A percentile compares a stretch with the other conserved stretches of the same genome.
Conservation (phyloP, 2,113 vertebrate species). For the Ploceus nigricollis region DNA sequence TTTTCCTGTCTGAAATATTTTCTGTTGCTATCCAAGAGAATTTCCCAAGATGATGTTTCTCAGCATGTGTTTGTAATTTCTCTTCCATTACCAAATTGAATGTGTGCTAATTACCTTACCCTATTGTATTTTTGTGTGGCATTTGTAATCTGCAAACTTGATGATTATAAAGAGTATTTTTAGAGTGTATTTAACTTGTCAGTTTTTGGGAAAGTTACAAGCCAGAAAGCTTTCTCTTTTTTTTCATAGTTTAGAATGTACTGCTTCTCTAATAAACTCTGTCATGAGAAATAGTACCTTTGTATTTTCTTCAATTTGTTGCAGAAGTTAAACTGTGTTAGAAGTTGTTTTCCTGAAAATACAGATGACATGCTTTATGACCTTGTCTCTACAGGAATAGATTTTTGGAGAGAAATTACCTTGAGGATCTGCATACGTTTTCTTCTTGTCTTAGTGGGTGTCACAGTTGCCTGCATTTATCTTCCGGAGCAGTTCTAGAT, state of each 20-base stretch:
- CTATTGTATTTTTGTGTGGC: not conserved
- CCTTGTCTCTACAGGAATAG: not conserved
- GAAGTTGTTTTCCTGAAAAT: not conserved
- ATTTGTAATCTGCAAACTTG: not conserved
- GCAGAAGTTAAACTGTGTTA: not conserved
- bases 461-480: not conserved
- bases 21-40: not conserved
- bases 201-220: not conserved
- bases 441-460: not conserved
- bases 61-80: not conserved
- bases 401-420: not conserved
- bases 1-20: conserved; percentile 5
- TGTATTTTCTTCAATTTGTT: not conserved
- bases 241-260: not conserved
- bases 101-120: not conserved
- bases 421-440: not conserved
- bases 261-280: not conserved
- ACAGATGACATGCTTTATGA: rapidly evolving
- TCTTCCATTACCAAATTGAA: not conserved
- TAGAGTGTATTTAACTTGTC: not conserved
- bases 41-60: not conserved
- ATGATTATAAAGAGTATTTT: not conserved
- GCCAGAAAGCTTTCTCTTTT: not conserved
- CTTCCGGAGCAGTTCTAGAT: not conserved
- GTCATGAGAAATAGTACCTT: not conserved